These are phyloP conservation scores for Tychaedon coryphoeus DNA, from an alignment of 2,113 vertebrate genomes.

Conservation along the genomic window DNA sequence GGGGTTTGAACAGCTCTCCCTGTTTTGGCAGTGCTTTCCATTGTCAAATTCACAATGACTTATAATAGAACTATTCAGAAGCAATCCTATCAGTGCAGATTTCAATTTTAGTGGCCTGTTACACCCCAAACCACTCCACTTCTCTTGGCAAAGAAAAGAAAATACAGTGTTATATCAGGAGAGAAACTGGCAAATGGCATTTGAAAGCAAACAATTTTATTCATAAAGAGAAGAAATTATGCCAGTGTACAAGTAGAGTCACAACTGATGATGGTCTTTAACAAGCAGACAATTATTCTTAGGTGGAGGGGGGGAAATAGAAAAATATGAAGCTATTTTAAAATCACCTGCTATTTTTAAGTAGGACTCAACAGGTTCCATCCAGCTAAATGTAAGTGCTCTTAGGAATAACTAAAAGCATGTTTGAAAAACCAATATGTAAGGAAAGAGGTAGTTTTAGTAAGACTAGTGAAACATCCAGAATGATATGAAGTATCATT, in stretches of 20 bases:
- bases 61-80: not conserved
- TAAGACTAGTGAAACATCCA: not conserved
- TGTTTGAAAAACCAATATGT: not conserved
- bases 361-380: not conserved
- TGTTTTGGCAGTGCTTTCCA: not conserved
- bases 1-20: not conserved
- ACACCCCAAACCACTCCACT: not conserved
- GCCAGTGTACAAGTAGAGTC: not conserved
- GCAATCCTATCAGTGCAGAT: not conserved
- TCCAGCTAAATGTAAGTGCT: not conserved
- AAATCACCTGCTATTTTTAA: not conserved
- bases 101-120: not conserved
- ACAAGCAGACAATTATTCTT: not conserved
- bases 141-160: not conserved
- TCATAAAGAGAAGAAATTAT: not conserved
- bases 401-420: not conserved
- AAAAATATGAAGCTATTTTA: not conserved
- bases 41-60: not conserved
- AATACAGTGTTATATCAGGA: not conserved
- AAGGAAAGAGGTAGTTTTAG: not conserved
- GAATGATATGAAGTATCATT: not conserved
- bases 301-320: fast-evolving
- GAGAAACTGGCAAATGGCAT: not conserved
- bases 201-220: not conserved
- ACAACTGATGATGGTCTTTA: not conserved